Evolutionary conservation across 2,113 vertebrate species (phyloP).

Genomic region (Globicephala melas): DNA sequence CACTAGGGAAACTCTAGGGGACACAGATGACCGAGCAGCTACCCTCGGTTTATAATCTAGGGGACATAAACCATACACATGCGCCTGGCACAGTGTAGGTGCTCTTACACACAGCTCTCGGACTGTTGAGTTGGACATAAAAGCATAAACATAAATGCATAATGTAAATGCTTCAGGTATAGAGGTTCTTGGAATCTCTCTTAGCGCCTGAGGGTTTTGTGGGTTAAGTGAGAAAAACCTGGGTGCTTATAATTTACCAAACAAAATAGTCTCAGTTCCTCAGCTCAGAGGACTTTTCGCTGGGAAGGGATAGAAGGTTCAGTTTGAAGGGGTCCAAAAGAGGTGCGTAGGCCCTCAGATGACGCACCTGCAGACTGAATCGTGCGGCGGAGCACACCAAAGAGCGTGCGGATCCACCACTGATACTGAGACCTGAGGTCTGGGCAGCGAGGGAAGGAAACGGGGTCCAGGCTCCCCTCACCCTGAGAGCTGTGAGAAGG

Average conservation of each 20-base stretch:
- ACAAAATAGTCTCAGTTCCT: not conserved
- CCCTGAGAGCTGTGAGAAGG: not conserved
- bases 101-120: not conserved
- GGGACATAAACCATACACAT: not conserved
- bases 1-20: fast-evolving
- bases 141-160: not conserved
- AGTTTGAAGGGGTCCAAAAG: not conserved
- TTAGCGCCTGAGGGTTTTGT: not conserved
- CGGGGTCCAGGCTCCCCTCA: too few relatives aligned
- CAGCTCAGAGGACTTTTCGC: not conserved
- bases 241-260: not conserved
- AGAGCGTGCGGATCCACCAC: fast-evolving
- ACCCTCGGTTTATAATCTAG: not conserved
- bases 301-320: not conserved
- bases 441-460: not conserved
- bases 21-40: not conserved
- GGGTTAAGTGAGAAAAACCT: not conserved
- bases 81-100: fast-evolving
- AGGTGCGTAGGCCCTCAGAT: not conserved
- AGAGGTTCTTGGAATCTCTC: not conserved
- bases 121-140: not conserved
- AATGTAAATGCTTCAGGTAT: not conserved
- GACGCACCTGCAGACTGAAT: fast-evolving
- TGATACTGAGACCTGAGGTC: not conserved
- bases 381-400: fast-evolving